These are phyloP conservation scores for Tenthredo distinguenda DNA, from an alignment of 2,888 invertebrate species.

Conservation along the genomic window DNA sequence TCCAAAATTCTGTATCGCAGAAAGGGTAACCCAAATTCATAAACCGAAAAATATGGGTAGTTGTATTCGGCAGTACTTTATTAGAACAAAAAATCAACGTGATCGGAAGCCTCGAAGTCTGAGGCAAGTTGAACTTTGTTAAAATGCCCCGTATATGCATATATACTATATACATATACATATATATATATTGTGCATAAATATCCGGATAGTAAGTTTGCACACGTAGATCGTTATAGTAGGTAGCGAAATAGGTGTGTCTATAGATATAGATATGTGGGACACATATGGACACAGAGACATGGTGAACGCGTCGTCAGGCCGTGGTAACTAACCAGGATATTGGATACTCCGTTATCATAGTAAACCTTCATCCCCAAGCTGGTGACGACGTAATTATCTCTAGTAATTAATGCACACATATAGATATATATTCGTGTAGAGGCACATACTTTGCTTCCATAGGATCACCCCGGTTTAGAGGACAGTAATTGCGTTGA, in stretches of 20 bases:
- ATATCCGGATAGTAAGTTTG: constrained; percentile 23
- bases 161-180: not conserved
- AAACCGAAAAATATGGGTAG: not conserved
- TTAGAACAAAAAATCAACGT: not conserved
- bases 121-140: not conserved
- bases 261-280: not conserved
- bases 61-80: not conserved
- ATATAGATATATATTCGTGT: constrained; percentile 34
- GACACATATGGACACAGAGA: constrained; percentile 44
- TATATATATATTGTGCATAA: not conserved
- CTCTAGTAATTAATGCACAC: constrained; percentile 67
- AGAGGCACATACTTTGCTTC: constrained; percentile 23
- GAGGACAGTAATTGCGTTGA: constrained; percentile 42
- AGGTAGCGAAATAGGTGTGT: not conserved
- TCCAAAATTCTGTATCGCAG: not conserved
- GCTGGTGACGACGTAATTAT: constrained; percentile 66
- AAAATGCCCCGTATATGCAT: not conserved
- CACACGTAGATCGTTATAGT: not conserved
- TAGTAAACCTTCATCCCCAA: constrained; percentile 64
- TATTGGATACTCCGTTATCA: constrained; percentile 67
- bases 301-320: constrained; percentile 40
- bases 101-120: not conserved
- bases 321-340: constrained; percentile 63
- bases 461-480: constrained; percentile 16
- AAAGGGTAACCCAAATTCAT: not conserved